phyloP scores from a whole-genome alignment of 1,140 invertebrate species.

The Helicoverpa armigera region DNA sequence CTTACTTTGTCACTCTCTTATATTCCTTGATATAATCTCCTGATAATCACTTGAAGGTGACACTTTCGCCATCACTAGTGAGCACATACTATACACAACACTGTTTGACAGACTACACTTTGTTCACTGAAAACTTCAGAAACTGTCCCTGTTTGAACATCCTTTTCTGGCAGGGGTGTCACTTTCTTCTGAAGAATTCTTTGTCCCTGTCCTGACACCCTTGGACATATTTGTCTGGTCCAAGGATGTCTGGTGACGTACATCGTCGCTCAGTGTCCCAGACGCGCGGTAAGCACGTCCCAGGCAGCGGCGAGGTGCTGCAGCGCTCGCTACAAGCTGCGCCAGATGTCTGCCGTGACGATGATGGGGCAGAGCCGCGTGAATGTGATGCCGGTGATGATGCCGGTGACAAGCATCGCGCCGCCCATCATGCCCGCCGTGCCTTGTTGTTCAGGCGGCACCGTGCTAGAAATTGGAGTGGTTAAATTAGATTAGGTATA shows the following conservation, averaged over 20 bases:
- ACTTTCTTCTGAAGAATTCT: no score
- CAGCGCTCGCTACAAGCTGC: slow-evolving; percentile 63
- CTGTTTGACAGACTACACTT: no score
- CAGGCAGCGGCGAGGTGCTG: slow-evolving; percentile 32
- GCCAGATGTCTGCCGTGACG: slow-evolving; percentile 74
- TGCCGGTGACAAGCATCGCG: slow-evolving; percentile 96
- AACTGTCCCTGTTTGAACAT: no score
- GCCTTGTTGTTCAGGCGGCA: slow-evolving; percentile 93
- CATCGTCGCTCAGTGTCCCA: not conserved
- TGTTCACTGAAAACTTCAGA: not conserved
- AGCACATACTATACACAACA: no score
- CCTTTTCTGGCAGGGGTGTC: no score
- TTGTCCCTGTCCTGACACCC: no score
- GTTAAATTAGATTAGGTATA: no score
- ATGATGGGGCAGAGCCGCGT: slow-evolving; percentile 90
- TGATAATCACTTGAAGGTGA: not conserved
- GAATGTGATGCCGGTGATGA: slow-evolving; percentile 94
- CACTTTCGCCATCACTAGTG: not conserved
- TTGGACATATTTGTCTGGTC: no score
- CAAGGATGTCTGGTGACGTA: no score
- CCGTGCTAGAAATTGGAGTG: slow-evolving; percentile 89
- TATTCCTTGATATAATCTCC: not conserved
- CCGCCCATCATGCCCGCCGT: slow-evolving; percentile 98
- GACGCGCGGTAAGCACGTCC: not conserved
- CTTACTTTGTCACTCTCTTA: not conserved